Base-by-base conservation (phyloP, 2,888 invertebrate species). In the Limulus polyphemus region DNA sequence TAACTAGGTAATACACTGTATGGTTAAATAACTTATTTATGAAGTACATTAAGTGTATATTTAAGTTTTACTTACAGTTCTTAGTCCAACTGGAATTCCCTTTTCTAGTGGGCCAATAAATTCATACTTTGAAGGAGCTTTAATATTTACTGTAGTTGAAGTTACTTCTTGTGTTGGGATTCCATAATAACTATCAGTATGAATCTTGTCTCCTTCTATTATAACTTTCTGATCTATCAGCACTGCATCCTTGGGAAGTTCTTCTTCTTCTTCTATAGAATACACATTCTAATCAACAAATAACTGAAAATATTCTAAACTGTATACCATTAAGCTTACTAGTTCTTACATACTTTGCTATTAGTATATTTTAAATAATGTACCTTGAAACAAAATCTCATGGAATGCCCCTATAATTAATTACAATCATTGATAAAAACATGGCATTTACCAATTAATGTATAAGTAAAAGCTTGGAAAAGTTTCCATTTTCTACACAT, bases 241-340 rank as follows among this genome's bases (percentile, higher is more conserved):
- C 50, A 73, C 68, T 59, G 76, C 76, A 62, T 75, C 75, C 65
- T 72, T 73, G 2, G 75, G 75, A 16, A 75, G 70, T 59, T 74
- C 72, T 47, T 74, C 74, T 65, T 74, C 76, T 76, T 74, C 74
- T 66, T 74, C 76, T 76, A 17, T 10, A 14, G 17, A 59, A 49
- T 17, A 14, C 47, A 56, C 47, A 13, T 56, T 13, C 14, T 47
- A 11, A 46, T 11, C 47, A 46, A 56, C 46, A 46, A 56, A 17
- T 32, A 47, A 14, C 47, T 56, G 4, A 11, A 11, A 17, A 54
- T 3, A 11, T 54, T 54, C 54, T 16, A 2, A 32, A 32, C 32
- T 32, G 5, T 32, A 32, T 32, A 32, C 32, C 32, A 32, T 32
- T 32, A 32, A 32, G 7, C 32, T 32, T 32, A 32, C 32, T 7